Base-by-base conservation (phyloP, 2,888 invertebrate genomes). In the Andrena marginata region DNA sequence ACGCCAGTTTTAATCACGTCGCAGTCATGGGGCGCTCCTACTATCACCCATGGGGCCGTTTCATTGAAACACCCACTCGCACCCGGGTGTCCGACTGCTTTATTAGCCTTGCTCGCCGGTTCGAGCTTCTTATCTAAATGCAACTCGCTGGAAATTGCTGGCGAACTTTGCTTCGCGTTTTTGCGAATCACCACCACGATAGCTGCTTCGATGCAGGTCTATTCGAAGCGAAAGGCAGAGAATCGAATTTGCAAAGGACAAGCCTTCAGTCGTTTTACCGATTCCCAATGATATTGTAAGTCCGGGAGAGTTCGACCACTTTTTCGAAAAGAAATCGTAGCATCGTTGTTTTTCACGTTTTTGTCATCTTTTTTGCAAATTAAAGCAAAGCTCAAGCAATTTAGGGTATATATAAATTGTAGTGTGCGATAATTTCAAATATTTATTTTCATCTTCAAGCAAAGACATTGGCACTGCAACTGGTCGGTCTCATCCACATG, bases 1-100 rank as follows among this genome's bases (percentile, higher is more conserved):
- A 87, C 87, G 91, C 89, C 91, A 90, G 91, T 92, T 94, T 94
- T 94, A 94, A 94, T 94, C 93, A 93, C 92, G 82, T 68, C 82
- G 86, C 91, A 82, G 89, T 80, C 88, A 82, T 88, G 83, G 91
- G 90, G 90, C 80, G 77, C 81, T 70, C 6, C 77, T 67, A 79
- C 77, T 79, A 82, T 85, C 87, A 85, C 92, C 90, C 91, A 88
- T 89, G 90, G 90, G 90, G 89, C 89, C 85, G 80, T 91, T 90
- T 90, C 87, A 90, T 90, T 89, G 87, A 87, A 90, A 92, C 90
- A 83, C 79, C 89, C 91, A 89, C 90, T 85, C 87, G 85, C 82
- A 84, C 77, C 75, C 80, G 81, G 42, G 85, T 88, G 84, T 82
- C 86, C 89, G 80, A 84, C 88, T 91, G 86, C 89, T 92, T 91